Conservation (phyloP, 2,888 invertebrate species). For the Melinaea menophilus region DNA sequence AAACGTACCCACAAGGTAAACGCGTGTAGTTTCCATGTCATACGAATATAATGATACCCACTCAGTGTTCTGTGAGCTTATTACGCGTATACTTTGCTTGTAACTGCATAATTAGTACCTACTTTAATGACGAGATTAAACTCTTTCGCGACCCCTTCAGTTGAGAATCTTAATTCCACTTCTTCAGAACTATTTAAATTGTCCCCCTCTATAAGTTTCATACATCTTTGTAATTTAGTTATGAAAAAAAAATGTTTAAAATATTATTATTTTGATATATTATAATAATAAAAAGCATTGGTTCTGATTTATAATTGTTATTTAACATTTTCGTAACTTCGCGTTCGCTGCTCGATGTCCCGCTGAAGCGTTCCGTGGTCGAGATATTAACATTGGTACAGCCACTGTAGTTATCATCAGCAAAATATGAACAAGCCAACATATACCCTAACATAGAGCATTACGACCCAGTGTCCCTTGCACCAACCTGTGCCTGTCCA, state of each 20-base stretch:
- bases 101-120: neutral
- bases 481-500: neutral
- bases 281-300: neutral
- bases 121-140: constrained; percentile 6
- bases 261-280: no score
- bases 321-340: constrained; percentile 25
- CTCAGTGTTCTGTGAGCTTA: constrained; percentile 2
- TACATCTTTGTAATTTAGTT: neutral
- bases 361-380: constrained; percentile 58
- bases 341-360: constrained; percentile 47
- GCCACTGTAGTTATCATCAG: constrained; percentile 34
- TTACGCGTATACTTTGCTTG: constrained; percentile 1
- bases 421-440: constrained; percentile 24
- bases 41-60: constrained; percentile 1
- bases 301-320: constrained; percentile 13
- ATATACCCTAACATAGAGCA: constrained; percentile 46
- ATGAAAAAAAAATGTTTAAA: neutral
- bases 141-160: neutral
- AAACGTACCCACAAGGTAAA: no score
- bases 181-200: constrained; percentile 9
- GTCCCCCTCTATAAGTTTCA: neutral
- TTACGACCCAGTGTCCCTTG: constrained; percentile 32
- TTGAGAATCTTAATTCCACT: neutral
- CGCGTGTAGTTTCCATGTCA: neutral
- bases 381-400: constrained; percentile 71